Conservation (phyloP, 2,888 invertebrate species). For the Notodonta ziczac region DNA sequence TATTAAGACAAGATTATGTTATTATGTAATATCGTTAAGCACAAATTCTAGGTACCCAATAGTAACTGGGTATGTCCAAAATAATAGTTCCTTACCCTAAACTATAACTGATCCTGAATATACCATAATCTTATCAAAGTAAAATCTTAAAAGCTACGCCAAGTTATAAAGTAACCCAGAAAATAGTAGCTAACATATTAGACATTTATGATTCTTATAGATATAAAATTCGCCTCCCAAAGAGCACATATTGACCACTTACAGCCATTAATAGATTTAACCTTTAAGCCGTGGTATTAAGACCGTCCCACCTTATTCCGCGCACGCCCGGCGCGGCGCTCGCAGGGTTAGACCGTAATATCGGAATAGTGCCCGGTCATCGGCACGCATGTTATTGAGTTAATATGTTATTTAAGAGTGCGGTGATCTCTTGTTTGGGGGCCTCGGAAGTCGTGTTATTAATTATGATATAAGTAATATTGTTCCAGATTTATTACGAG, state of each 20-base stretch:
- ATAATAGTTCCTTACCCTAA: too few relatives aligned
- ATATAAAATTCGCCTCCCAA: background rate
- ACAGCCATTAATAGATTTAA: background rate
- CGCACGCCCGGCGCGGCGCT: background rate
- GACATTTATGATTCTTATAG: background rate
- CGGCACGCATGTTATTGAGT: background rate
- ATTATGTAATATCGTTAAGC: too few relatives aligned
- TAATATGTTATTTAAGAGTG: slow-evolving; percentile 7
- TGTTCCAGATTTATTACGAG: background rate
- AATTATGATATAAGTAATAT: background rate
- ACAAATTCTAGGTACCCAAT: too few relatives aligned
- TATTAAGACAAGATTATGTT: too few relatives aligned
- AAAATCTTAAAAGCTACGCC: too few relatives aligned
- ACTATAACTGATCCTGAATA: too few relatives aligned
- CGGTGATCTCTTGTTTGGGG: background rate
- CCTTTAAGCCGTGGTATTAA: background rate
- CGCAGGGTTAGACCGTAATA: background rate
- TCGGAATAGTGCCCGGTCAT: slow-evolving; percentile 3
- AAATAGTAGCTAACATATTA: too few relatives aligned
- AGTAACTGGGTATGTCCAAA: too few relatives aligned
- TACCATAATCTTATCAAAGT: too few relatives aligned
- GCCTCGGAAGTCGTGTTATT: background rate
- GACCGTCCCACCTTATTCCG: background rate
- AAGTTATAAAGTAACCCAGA: too few relatives aligned
- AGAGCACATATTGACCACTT: background rate